These are phyloP conservation scores for Troglohyphantes excavatus DNA, from an alignment of 2,888 invertebrate genomes.

Conservation along the genomic window DNA sequence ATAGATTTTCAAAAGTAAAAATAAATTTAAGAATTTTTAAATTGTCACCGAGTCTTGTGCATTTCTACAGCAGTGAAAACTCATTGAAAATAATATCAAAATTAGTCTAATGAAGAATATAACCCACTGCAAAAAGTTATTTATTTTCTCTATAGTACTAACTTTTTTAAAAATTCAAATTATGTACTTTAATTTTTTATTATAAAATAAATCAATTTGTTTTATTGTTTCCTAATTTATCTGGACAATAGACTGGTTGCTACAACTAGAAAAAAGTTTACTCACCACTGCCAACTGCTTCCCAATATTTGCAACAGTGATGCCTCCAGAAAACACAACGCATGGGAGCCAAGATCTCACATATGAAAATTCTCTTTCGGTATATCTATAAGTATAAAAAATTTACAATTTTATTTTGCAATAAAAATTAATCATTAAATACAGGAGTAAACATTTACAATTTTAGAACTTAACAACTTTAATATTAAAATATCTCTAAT, in stretches of 20 bases:
- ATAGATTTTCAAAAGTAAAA: too few species aligned
- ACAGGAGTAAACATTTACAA: neutral
- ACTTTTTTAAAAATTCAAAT: too few species aligned
- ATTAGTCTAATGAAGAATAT: too few species aligned
- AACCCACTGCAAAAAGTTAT: too few species aligned
- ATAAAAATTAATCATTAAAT: neutral
- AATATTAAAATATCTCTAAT: neutral
- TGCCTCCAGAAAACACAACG: constrained; percentile 84
- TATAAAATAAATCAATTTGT: neutral
- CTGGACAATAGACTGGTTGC: neutral
- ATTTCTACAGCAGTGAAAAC: too few species aligned
- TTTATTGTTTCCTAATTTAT: neutral
- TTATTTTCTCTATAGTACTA: too few species aligned
- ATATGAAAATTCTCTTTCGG: constrained; percentile 83
- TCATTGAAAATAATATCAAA: too few species aligned
- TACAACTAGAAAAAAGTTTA: neutral
- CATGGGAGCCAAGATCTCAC: constrained; percentile 83
- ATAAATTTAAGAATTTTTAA: too few species aligned
- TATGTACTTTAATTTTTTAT: too few species aligned
- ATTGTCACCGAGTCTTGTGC: too few species aligned
- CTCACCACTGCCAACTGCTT: constrained; percentile 82
- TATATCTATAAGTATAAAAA: constrained; percentile 81
- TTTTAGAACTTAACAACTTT: too few species aligned
- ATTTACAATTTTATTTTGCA: neutral
- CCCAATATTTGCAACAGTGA: constrained; percentile 84